Evolutionary conservation across 2,113 vertebrate genomes (phyloP).

Genomic region (Philantomba maxwellii): DNA sequence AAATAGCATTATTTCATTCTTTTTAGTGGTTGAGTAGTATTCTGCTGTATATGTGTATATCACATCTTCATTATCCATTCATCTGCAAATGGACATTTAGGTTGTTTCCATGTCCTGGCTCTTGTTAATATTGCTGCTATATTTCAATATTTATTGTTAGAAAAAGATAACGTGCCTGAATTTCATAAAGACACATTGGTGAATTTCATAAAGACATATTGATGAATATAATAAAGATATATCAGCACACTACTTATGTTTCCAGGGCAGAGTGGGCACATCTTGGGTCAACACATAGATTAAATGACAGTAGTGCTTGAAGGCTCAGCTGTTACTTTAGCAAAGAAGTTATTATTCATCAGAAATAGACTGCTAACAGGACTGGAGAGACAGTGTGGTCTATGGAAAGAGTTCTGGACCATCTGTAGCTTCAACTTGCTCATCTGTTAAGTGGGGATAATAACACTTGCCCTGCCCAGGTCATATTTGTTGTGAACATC

Average conservation of each 20-base stretch:
- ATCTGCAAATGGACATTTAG: background rate
- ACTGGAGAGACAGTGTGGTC: background rate
- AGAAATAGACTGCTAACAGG: background rate
- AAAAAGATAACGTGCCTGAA: background rate
- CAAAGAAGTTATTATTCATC: background rate
- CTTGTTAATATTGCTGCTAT: background rate
- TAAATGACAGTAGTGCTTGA: background rate
- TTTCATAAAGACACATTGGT: background rate
- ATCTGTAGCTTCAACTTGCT: background rate
- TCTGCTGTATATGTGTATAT: background rate
- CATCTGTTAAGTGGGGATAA: background rate
- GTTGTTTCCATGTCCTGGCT: background rate
- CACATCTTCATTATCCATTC: background rate
- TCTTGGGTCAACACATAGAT: background rate
- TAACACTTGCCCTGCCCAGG: background rate
- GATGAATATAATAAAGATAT: background rate
- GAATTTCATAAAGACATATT: background rate
- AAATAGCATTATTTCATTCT: background rate
- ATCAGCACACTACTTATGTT: background rate
- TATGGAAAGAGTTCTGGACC: background rate
- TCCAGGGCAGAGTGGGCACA: background rate
- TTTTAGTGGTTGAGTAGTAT: background rate
- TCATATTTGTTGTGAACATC: background rate
- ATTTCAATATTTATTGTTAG: background rate
- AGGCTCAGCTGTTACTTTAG: background rate